Conservation (phyloP, 1,140 invertebrate species). For the Apis laboriosa region DNA sequence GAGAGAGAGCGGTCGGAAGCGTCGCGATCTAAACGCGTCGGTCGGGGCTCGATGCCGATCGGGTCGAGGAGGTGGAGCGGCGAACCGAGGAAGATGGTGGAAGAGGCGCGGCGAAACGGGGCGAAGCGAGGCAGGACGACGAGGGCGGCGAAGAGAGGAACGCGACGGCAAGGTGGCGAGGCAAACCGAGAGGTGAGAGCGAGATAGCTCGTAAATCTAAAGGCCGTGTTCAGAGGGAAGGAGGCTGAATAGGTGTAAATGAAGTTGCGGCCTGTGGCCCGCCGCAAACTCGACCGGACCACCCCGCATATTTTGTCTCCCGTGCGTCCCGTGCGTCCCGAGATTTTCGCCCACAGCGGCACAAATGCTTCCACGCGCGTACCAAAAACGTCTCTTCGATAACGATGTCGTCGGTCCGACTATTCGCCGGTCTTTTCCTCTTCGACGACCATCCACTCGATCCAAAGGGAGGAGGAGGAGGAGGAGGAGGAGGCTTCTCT, state of each 20-base stretch:
- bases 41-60: conserved; percentile 14
- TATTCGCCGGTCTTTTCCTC: neutral
- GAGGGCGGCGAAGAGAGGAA: neutral
- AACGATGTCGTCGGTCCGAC: neutral
- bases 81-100: conserved; percentile 16
- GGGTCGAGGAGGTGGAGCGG: conserved; percentile 18
- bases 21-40: conserved; percentile 6
- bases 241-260: conserved; percentile 79
- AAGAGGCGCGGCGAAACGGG: conserved; percentile 5
- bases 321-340: conserved; percentile 20
- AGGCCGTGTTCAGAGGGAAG: conserved; percentile 59
- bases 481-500: no score
- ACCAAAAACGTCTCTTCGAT: neutral
- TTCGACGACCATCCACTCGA: no score
- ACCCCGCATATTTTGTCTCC: conserved; percentile 66
- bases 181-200: conserved; percentile 45
- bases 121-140: neutral
- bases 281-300: conserved; percentile 67
- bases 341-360: neutral
- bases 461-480: no score
- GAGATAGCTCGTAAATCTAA: conserved; percentile 77
- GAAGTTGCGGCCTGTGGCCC: conserved; percentile 75
- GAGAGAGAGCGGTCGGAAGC: neutral
- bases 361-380: conserved; percentile 31
- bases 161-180: neutral